These are phyloP conservation scores for Rhinopithecus roxellana DNA, from an alignment of 2,113 vertebrate genomes.

Conservation along the genomic window DNA sequence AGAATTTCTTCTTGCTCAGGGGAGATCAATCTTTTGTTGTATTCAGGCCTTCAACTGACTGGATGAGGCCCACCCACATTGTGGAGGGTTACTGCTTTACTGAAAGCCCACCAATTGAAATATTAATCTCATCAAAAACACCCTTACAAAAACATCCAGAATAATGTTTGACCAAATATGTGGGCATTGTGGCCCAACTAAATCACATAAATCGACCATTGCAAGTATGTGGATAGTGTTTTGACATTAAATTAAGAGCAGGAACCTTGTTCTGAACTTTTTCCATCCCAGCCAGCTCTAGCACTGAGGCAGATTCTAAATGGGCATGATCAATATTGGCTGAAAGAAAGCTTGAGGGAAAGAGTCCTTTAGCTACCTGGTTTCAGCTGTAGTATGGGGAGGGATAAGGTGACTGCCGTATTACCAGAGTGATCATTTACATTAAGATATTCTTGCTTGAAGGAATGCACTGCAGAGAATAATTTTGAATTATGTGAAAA, in stretches of 20 bases:
- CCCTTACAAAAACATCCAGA: neutral
- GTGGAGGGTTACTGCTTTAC: neutral
- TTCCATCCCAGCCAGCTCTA: neutral
- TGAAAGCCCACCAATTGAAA: neutral
- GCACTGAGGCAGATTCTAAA: neutral
- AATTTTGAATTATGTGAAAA: constrained; percentile 51
- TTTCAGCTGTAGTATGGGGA: neutral
- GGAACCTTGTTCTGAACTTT: neutral
- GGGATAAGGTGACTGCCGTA: neutral
- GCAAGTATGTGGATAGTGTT: neutral
- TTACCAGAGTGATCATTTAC: neutral
- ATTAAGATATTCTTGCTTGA: neutral
- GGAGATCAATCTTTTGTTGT: neutral
- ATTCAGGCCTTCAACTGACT: neutral
- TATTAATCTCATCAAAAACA: neutral
- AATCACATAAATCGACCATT: neutral
- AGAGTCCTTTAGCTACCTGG: neutral
- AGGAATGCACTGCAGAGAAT: neutral
- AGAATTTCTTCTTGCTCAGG: neutral
- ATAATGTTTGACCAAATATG: neutral
- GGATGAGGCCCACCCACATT: neutral
- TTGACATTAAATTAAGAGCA: neutral
- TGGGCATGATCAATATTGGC: neutral
- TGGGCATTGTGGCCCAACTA: neutral
- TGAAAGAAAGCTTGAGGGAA: neutral